Conservation (phyloP, 2,797 vertebrate genomes). For the Lemur catta region DNA sequence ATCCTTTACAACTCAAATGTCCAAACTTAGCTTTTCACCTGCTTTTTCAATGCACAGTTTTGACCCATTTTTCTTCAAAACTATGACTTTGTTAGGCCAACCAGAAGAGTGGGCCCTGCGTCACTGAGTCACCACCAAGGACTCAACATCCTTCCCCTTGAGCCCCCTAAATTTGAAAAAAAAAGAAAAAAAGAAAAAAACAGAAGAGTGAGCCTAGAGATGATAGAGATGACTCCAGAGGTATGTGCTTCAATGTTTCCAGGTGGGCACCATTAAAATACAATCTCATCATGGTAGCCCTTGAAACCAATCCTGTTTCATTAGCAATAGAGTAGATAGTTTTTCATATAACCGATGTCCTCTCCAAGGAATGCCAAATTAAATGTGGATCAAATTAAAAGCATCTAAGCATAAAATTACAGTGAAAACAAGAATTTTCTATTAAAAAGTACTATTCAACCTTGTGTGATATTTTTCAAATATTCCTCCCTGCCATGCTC, state of each 20-base stretch:
- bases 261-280: slow-evolving; percentile 7
- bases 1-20: not conserved
- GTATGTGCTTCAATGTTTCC: not conserved
- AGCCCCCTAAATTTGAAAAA: too few relatives aligned
- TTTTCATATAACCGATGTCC: slow-evolving; percentile 63
- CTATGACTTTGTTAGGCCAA: not conserved
- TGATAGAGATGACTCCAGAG: not conserved
- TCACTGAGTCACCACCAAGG: too few relatives aligned
- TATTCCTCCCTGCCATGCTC: slow-evolving; percentile 10
- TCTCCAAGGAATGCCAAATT: slow-evolving; percentile 73
- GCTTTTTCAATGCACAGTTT: slow-evolving; percentile 18
- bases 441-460: slow-evolving; percentile 68
- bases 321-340: slow-evolving; percentile 57
- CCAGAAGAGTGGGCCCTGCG: not conserved
- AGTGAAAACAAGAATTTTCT: slow-evolving; percentile 73
- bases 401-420: slow-evolving; percentile 83
- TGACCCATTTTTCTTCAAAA: slow-evolving; percentile 31
- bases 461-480: slow-evolving; percentile 60
- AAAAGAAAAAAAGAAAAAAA: too few relatives aligned
- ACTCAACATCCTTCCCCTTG: too few relatives aligned
- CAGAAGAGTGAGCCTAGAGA: not conserved
- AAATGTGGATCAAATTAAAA: slow-evolving; percentile 80
- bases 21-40: slow-evolving; percentile 33
- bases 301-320: slow-evolving; percentile 49
- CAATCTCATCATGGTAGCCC: not conserved